phyloP scores from a whole-genome alignment of 2,888 invertebrate species.

The Mamestra brassicae region DNA sequence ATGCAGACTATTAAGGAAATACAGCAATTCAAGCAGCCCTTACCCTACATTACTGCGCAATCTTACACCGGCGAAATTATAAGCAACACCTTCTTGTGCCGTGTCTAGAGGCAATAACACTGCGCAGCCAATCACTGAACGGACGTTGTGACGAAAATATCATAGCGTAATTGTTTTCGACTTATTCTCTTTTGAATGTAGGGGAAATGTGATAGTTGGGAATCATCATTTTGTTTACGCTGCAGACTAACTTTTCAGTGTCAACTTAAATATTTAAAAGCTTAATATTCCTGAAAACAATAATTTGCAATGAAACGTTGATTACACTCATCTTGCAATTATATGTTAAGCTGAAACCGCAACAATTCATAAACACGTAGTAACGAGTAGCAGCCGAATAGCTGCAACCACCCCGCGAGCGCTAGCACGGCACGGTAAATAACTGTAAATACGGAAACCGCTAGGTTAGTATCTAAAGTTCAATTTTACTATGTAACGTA shows the following conservation, averaged over 20 bases:
- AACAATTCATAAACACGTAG: conserved; percentile 49
- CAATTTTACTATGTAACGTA: conserved; percentile 40
- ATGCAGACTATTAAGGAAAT: conserved; percentile 91
- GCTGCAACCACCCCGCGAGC: conserved; percentile 25
- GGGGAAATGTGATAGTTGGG: conserved; percentile 14
- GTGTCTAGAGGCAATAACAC: conserved; percentile 87
- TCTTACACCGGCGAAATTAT: conserved; percentile 89
- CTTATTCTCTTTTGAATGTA: conserved; percentile 36
- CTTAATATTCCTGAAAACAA: not conserved
- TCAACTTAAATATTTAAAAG: not conserved
- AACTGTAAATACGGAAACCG: conserved; percentile 61
- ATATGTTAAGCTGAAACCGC: conserved; percentile 29
- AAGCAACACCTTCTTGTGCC: conserved; percentile 89
- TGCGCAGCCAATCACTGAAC: conserved; percentile 70
- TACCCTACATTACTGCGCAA: conserved; percentile 89
- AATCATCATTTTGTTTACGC: not conserved
- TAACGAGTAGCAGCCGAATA: conserved; percentile 44
- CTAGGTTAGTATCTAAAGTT: conserved; percentile 42
- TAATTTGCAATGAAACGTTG: conserved; percentile 5
- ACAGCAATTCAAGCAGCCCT: conserved; percentile 90
- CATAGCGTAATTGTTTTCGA: conserved; percentile 67
- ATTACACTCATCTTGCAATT: conserved; percentile 7
- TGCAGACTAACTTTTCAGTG: not conserved
- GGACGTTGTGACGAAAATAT: conserved; percentile 74
- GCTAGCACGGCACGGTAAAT: conserved; percentile 57